A percentile compares a stretch with the other conserved stretches of the same genome.
phyloP scores from a whole-genome alignment of 2,113 vertebrate genomes.

The Lampris incognitus region DNA sequence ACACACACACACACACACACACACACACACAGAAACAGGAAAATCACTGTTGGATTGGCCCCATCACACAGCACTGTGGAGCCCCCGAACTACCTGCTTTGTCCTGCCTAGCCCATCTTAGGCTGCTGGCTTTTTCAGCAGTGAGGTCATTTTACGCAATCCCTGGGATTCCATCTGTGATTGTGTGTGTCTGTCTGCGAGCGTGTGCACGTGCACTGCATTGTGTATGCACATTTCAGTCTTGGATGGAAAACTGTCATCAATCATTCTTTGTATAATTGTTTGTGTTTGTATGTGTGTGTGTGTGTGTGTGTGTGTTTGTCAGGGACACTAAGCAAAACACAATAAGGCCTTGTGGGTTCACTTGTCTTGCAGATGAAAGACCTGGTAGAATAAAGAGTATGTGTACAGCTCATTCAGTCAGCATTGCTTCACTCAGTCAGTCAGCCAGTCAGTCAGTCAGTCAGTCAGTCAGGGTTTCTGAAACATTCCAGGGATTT shows the following conservation, averaged over 20 bases:
- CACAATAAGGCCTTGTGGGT: constrained; percentile 58
- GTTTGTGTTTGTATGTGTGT: constrained; percentile 8
- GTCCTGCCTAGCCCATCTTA: constrained; percentile 53
- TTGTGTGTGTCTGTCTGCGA: constrained; percentile 30
- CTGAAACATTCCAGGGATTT: too few species aligned
- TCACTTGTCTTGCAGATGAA: constrained; percentile 66
- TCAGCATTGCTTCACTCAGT: constrained; percentile 15
- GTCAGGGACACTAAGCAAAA: constrained; percentile 61
- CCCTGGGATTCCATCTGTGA: constrained; percentile 53
- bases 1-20: constrained; percentile 36
- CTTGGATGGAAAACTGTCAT: too few species aligned
- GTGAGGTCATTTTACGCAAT: constrained; percentile 66
- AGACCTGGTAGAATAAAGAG: constrained; percentile 54
- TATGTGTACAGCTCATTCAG: constrained; percentile 59
- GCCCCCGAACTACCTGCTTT: constrained; percentile 65
- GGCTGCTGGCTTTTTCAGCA: constrained; percentile 46
- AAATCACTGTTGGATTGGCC: neutral
- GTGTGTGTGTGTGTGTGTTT: constrained; percentile 24
- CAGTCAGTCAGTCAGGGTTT: too few species aligned
- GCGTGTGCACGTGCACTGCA: neutral
- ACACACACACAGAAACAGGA: constrained; percentile 12
- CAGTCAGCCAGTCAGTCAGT: too few species aligned
- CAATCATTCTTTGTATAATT: constrained; percentile 17
- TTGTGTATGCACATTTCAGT: too few species aligned
- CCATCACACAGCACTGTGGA: constrained; percentile 5